Percentiles rank a stretch among this genome's conserved stretches.
Evolutionary conservation across 92 coral and sea anemone genomes (phyloP).

Genomic region (Zoanthus gigantus): DNA sequence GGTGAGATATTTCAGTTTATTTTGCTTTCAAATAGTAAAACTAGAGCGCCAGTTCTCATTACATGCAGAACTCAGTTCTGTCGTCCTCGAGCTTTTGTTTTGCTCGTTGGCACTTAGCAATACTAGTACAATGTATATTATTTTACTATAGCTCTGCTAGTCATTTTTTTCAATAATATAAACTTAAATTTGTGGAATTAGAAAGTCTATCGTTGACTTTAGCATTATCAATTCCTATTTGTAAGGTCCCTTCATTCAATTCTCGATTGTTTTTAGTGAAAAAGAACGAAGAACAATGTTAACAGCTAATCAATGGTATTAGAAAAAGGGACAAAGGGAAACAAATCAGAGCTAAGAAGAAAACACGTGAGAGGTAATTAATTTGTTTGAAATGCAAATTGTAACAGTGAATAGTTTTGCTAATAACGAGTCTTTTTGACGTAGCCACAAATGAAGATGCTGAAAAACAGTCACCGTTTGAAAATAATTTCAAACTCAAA

Average conservation of each 20-base stretch:
- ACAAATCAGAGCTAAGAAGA: conserved; percentile 44
- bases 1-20: no score
- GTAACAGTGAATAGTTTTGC: background rate
- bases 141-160: no score
- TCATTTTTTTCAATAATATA: no score
- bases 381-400: background rate
- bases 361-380: background rate
- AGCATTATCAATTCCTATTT: no score
- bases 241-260: no score
- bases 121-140: conserved; percentile 67
- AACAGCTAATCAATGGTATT: conserved; percentile 74
- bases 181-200: no score
- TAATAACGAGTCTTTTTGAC: background rate
- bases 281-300: conserved; percentile 72
- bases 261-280: conserved; percentile 57
- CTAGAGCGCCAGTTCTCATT: no score
- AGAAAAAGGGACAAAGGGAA: conserved; percentile 64
- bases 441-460: background rate
- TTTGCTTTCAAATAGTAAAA: no score
- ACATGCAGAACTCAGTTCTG: no score
- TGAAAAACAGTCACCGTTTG: background rate
- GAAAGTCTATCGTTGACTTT: no score
- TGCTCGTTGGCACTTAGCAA: no score
- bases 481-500: background rate
- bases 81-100: no score